Base-by-base conservation (phyloP, 2,113 vertebrate species). In the Lophius piscatorius region DNA sequence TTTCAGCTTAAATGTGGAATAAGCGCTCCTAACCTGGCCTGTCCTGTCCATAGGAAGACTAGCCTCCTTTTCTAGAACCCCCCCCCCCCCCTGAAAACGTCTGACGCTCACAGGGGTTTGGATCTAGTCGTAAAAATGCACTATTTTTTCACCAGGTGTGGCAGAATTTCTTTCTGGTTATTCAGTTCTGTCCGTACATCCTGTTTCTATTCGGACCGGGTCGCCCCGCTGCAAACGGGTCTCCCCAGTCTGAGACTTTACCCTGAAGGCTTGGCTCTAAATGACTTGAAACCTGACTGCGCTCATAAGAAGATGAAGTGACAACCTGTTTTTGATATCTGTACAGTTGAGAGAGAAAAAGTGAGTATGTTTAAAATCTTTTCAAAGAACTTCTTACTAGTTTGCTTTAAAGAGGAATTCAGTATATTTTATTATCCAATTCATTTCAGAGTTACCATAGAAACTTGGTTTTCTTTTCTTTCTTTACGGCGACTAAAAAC, bases 261-360 rank as follows among this genome's bases (percentile, higher is more conserved):
- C 11, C 47, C 16, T 40, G 38, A 72, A 62, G 18, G 10, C 66
- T 23, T 6, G 21, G 2, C 31, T 72, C 18, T 42, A 29, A 68
- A 7, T n/a, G 20, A 58, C 34, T 33, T 55, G 40, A 68, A 54
- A 31, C n/a, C 28, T 31, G 22, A 36, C 46, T 63, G 35, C 24
- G 35, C 45, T 46, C 60, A 3, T 28, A 21, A 58, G n/a, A n/a
- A n/a, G 22, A 16, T 36, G 12, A 63, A 41, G 38, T 35, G 2
- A 11, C 39, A 45, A 51, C 39, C 28, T 36, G 45, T 67, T 63
- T 71, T 49, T 60, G 11, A 9, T 66, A 48, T 35, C 23, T 76
- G 38, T 56, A 50, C n/a, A 76, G 65, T 73, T 69, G n/a, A 38
- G n/a, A n/a, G n/a, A n/a, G n/a, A 31, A 31, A n/a, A 57, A 24